Evolutionary conservation across 1,140 invertebrate species (phyloP).

Genomic region (Augochlora pura): DNA sequence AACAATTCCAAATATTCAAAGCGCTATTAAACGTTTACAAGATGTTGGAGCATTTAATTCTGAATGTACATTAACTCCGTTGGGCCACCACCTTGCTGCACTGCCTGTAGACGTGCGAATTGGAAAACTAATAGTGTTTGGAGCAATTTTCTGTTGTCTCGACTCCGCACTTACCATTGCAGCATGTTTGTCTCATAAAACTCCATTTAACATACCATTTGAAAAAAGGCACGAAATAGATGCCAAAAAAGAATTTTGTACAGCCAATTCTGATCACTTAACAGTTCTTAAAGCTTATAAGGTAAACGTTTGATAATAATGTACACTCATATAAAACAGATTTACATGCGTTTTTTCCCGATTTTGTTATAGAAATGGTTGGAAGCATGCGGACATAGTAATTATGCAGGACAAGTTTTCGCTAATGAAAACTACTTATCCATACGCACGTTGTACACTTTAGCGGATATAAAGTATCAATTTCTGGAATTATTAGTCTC

Average conservation of each 20-base stretch:
- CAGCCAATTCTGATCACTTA: constrained; percentile 89
- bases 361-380: constrained; percentile 86
- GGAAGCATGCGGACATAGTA: constrained; percentile 81
- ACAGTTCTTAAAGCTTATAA: constrained; percentile 89
- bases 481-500: constrained; percentile 89
- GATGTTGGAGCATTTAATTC: constrained; percentile 93
- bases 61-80: constrained; percentile 88
- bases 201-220: constrained; percentile 89
- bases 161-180: constrained; percentile 97
- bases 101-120: constrained; percentile 95
- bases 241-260: constrained; percentile 86
- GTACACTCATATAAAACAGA: neutral
- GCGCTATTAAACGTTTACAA: constrained; percentile 88
- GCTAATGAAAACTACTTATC: constrained; percentile 89
- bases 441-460: constrained; percentile 85
- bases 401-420: constrained; percentile 84
- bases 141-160: constrained; percentile 95
- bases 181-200: constrained; percentile 92
- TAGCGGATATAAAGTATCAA: constrained; percentile 91
- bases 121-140: constrained; percentile 94
- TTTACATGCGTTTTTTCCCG: constrained; percentile 28
- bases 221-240: constrained; percentile 87
- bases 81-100: constrained; percentile 93
- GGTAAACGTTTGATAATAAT: constrained; percentile 75
- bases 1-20: constrained; percentile 86